Conservation (phyloP, 2,113 vertebrate genomes). For the Aptenodytes forsteri region DNA sequence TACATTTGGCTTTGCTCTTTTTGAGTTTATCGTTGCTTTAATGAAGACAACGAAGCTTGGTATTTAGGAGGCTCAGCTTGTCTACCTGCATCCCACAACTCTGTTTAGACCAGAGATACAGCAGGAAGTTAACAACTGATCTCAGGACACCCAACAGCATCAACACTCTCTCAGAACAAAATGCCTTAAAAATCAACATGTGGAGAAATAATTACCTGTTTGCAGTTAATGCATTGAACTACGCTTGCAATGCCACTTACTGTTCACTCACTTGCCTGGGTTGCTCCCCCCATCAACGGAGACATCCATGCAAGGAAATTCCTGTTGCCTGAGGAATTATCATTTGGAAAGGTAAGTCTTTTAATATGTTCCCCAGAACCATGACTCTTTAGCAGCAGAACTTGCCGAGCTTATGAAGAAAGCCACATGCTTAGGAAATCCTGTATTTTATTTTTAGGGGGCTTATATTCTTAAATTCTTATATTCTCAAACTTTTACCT, state of each 20-base stretch:
- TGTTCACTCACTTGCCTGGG: not conserved
- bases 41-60: not conserved
- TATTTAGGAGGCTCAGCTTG: not conserved
- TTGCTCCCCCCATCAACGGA: fast-evolving
- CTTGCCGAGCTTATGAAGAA: not conserved
- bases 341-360: not conserved
- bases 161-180: not conserved
- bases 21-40: not conserved
- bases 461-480: not conserved
- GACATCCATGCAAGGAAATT: not conserved
- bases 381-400: not conserved
- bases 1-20: not conserved
- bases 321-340: not conserved
- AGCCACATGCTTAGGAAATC: not conserved
- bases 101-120: not conserved
- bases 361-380: not conserved
- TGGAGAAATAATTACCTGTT: not conserved
- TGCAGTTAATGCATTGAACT: not conserved
- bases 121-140: not conserved
- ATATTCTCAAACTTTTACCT: not conserved
- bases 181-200: not conserved
- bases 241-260: not conserved
- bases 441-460: not conserved
- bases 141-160: not conserved
- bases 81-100: not conserved